Evolutionary conservation across 1,140 invertebrate genomes (phyloP), one percentile per base, ranked within the genome.

Genomic region (Trichomalopsis sarcophagae): DNA sequence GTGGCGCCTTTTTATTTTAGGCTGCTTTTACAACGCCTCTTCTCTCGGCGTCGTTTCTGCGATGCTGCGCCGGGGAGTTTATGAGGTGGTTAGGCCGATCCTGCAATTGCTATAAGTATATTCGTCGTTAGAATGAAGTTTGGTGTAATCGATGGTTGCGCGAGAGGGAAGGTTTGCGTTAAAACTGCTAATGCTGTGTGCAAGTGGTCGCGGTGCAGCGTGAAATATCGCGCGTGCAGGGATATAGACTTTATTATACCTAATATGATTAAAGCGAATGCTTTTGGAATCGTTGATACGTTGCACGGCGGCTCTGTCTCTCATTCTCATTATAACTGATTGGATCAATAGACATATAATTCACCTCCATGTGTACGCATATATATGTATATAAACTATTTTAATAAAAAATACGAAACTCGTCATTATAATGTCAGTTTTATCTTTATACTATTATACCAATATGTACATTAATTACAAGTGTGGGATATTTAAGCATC

Each of bases 1-100:
- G 23, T 55, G 47, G 66, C 78, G 77, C 68, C 83, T 84, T 80
- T 84, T 84, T 84, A 80, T 84, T 84, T 84, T 80, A 84, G 66
- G 83, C 83, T 68, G 47, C 11, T 44, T 66, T 84, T 80, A 80
- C 83, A 84, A 84, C 69, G 27, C 27, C 55, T 0, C 68, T 2
- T 66, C n/a, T 36, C 7, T 21, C 62, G 30, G n/a, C 27, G 68
- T n/a, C 7, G 9, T 71, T 17, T n/a, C 1, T 11, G 23, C 13
- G 4, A 66, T n/a, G 55, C 9, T 66, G 14, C 55, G 14, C 14
- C 55, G 55, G 55, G 1, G 33, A 4, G 4, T 66, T 17, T 66
- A 66, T 66, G 4, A 1, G 7, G 62, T 33, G 13, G 36, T 44
- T 47, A 76, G n/a, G 40, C 74, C 47, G 11, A 33, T 7, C 44